Evolutionary conservation across 2,797 vertebrate species (phyloP), one percentile per base, ranked within the genome.

Genomic region (Lepidocolaptes lacrymiger): DNA sequence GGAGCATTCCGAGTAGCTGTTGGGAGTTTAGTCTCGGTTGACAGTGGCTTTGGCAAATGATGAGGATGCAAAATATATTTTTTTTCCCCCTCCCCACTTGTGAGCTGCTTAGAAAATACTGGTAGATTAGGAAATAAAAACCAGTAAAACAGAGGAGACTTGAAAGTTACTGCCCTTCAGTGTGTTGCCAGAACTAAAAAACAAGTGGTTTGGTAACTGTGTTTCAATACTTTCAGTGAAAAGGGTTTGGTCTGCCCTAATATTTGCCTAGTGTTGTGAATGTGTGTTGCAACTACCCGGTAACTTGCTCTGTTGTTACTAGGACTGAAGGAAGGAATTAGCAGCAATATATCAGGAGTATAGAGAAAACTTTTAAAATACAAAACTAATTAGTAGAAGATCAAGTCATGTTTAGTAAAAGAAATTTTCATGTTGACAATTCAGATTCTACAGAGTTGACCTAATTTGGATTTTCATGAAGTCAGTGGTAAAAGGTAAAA

Each of bases 101-200:
- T 26, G 48, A 62, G 23, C 22, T 82, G n/a, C 55, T 24, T 67
- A 32, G 34, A 79, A 92, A 36, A 39, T 39, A 14, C 2, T 19
- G 15, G 5, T 26, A 2, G 24, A 6, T 30, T n/a, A 26, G 41
- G 49, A 85, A 28, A 15, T 68, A 41, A 59, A 84, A 68, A 62
- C 4, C 27, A 37, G 14, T 1, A 0, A 23, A 22, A 30, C 1
- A 49, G 22, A 34, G 27, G 46, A 12, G 19, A 13, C 9, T 26
- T 34, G 12, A 5, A 52, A 43, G 18, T 41, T 75, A 14, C 20
- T 79, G 51, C 12, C 10, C 30, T 75, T 85, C 6, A 18, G 28
- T 24, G 26, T 6, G 26, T 7, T 73, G n/a, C 36, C 23, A 22
- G 59, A 77, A 58, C 7, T 14, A 44, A 64, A 72, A 72, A 9